Conservation (phyloP, 2,113 vertebrate species). For the Gallinago media region DNA sequence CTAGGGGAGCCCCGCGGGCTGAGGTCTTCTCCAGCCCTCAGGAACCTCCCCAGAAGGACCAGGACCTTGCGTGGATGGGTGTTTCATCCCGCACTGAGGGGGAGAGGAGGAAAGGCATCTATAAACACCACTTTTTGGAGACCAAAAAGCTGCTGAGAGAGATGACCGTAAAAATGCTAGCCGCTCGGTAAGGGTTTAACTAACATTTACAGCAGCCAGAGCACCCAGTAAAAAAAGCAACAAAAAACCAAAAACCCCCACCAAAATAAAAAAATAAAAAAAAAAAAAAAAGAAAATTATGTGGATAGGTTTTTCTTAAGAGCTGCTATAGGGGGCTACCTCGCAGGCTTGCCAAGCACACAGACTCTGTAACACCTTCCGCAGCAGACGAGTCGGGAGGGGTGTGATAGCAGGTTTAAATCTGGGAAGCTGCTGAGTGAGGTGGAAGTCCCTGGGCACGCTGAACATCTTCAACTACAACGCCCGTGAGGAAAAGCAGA, state of each 20-base stretch:
- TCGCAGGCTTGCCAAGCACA: neutral
- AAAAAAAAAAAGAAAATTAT: neutral
- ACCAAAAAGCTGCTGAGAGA: neutral
- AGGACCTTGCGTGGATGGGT: neutral
- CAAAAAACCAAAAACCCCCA: no score
- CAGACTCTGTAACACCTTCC: neutral
- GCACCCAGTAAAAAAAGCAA: neutral
- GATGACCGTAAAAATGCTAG: neutral
- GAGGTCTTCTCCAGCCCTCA: neutral
- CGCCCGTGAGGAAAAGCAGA: neutral
- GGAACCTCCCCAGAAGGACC: neutral
- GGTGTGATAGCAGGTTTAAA: neutral
- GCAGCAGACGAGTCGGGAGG: neutral
- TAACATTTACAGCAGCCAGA: neutral
- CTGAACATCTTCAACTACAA: neutral
- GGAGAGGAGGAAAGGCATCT: neutral
- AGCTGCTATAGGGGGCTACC: neutral
- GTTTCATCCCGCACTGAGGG: neutral
- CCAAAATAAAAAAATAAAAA: neutral
- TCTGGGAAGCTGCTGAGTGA: neutral
- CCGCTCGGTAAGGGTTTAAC: neutral
- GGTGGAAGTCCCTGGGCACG: neutral
- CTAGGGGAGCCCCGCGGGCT: fast-evolving
- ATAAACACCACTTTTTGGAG: neutral
- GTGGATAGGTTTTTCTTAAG: neutral